phyloP scores from a whole-genome alignment of 2,888 invertebrate species.

The Euzetes globulus region DNA sequence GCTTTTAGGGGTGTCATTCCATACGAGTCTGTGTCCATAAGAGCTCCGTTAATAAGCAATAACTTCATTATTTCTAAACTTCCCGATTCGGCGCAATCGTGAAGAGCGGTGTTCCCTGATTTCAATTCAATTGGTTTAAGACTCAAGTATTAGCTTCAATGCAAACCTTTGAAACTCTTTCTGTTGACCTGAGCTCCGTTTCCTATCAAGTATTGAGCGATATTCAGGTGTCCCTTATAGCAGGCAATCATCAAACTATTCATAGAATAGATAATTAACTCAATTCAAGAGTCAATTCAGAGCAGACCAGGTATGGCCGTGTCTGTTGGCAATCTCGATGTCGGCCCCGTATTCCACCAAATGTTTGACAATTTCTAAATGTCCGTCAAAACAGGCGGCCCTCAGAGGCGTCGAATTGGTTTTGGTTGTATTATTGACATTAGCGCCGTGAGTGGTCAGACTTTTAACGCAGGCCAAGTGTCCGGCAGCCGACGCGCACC shows the following conservation, averaged over 20 bases:
- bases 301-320: constrained; percentile 75
- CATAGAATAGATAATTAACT: not conserved
- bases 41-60: constrained; percentile 75
- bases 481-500: constrained; percentile 97
- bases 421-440: constrained; percentile 85
- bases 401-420: constrained; percentile 90
- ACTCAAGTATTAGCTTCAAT: not conserved
- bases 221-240: constrained; percentile 85
- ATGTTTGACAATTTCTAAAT: constrained; percentile 83
- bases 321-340: constrained; percentile 89
- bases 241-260: constrained; percentile 82
- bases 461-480: constrained; percentile 76
- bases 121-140: no score
- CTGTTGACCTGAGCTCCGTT: constrained; percentile 85
- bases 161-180: constrained; percentile 55
- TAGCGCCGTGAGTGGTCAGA: constrained; percentile 73
- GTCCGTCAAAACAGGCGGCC: constrained; percentile 95
- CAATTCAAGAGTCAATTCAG: no score
- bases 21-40: constrained; percentile 88
- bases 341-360: constrained; percentile 86
- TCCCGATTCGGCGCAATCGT: constrained; percentile 95
- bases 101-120: constrained; percentile 78
- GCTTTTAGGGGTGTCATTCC: constrained; percentile 93
- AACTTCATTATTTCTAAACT: constrained; percentile 84
- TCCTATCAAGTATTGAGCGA: constrained; percentile 77